Evolutionary conservation across 2,113 vertebrate species (phyloP), one percentile per base, ranked within the genome.

Genomic region (Heterotilapia buettikoferi): DNA sequence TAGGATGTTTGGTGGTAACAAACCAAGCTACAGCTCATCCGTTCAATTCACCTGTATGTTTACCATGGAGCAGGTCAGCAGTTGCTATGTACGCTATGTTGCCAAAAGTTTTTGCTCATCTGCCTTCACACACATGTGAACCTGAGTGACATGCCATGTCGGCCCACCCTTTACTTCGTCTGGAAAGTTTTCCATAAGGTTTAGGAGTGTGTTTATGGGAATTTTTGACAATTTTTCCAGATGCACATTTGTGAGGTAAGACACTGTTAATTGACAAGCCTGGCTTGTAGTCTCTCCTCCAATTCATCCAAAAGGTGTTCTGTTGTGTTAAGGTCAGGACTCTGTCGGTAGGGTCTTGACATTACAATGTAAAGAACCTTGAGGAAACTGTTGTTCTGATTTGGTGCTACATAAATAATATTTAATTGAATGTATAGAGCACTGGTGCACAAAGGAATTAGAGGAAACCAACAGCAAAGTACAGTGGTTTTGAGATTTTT

Each of bases 121-220:
- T n/a, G 59, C 18, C 59, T 36, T 66, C 18, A n/a, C 61, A 36
- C 1, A 1, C 31, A 36, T 36, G 18, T 0, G 31, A 63, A 63
- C 31, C 31, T 63, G 31, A n/a, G 16, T 7, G 6, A 63, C 6
- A 36, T 19, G 29, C 31, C 59, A 11, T 63, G 16, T 11, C 9
- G 9, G 31, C 59, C 11, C 31, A 63, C 16, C 29, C 16, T 63
- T 63, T 63, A 12, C 31, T 63, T 36, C 2, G 2, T 11, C 59
- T 63, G 29, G 29, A 11, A 36, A 0, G 29, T 63, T 33, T 63
- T 63, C 29, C 29, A 33, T 33, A 19, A 33, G 9, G 59, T 33
- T 11, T 63, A 63, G 59, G 19, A 63, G 29, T 2, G 59, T 36
- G 59, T 19, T 63, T 1, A 63, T 63, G 9, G 29, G 59, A 63